Evolutionary conservation across 2,888 invertebrate genomes (phyloP).

Genomic region (Ectobius pallidus): DNA sequence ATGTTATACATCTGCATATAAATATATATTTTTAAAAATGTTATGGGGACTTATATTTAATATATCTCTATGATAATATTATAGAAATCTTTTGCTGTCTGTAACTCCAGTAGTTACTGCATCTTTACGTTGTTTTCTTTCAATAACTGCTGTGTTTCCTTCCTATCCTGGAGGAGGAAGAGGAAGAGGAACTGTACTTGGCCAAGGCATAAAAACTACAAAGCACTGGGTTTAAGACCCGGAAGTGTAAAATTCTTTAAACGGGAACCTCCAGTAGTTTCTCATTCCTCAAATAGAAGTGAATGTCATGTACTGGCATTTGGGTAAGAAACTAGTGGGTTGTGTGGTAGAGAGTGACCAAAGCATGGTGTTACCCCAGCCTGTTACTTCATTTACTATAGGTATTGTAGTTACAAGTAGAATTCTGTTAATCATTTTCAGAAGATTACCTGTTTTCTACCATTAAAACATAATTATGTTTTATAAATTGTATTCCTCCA

Average conservation of each 20-base stretch:
- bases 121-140: too few species aligned
- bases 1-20: too few species aligned
- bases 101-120: too few species aligned
- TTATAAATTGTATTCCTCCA: too few species aligned
- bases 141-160: background rate
- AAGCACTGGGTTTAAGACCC: slow-evolving; percentile 4
- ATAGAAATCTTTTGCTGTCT: too few species aligned
- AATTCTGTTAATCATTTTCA: too few species aligned
- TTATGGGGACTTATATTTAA: too few species aligned
- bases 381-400: too few species aligned
- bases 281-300: background rate
- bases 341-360: background rate
- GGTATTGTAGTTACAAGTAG: too few species aligned
- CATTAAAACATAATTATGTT: too few species aligned
- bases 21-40: too few species aligned
- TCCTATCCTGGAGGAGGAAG: slow-evolving; percentile 3
- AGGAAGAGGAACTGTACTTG: slow-evolving; percentile 2
- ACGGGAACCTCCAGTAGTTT: background rate
- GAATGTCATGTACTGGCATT: background rate
- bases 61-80: too few species aligned
- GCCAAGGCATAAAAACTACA: background rate
- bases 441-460: background rate
- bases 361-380: background rate
- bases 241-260: slow-evolving; percentile 5
- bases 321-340: background rate